Evolutionary conservation across 2,888 invertebrate species (phyloP).

Genomic region (Trissolcus brochymenae): DNA sequence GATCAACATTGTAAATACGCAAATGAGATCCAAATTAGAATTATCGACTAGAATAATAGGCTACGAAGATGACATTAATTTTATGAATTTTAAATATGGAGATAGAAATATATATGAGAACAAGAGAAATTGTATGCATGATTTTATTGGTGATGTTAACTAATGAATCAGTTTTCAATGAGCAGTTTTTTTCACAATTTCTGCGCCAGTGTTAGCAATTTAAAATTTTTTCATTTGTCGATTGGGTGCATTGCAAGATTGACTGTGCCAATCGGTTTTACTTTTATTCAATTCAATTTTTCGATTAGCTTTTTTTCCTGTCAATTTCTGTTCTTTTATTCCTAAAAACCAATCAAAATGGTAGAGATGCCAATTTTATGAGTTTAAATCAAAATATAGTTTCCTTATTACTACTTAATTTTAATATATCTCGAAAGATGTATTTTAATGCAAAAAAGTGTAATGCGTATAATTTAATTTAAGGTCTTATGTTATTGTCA

Average conservation of each 20-base stretch:
- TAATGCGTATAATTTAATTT: too few relatives aligned
- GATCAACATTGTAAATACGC: conserved; percentile 48
- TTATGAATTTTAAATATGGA: conserved; percentile 32
- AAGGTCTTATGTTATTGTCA: too few relatives aligned
- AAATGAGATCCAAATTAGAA: conserved; percentile 46
- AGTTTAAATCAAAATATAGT: background rate
- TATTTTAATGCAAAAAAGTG: too few relatives aligned
- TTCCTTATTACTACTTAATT: too few relatives aligned
- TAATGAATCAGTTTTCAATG: conserved; percentile 5
- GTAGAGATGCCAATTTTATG: conserved; percentile 2
- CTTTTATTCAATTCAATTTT: background rate
- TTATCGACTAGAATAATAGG: conserved; percentile 34
- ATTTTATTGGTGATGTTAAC: conserved; percentile 15
- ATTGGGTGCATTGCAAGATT: too few relatives aligned
- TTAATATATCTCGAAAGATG: too few relatives aligned
- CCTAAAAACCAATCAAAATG: conserved; percentile 28
- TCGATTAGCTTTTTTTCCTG: conserved; percentile 7
- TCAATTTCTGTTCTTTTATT: background rate
- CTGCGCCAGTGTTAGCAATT: too few relatives aligned
- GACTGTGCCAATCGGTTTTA: conserved; percentile 13
- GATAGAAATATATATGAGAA: conserved; percentile 13
- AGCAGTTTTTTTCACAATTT: too few relatives aligned
- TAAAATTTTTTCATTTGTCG: too few relatives aligned
- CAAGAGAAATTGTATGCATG: conserved; percentile 15
- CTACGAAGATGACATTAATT: conserved; percentile 28